These are phyloP conservation scores for Odontothrips loti DNA, from an alignment of 2,888 invertebrate genomes.

Conservation along the genomic window DNA sequence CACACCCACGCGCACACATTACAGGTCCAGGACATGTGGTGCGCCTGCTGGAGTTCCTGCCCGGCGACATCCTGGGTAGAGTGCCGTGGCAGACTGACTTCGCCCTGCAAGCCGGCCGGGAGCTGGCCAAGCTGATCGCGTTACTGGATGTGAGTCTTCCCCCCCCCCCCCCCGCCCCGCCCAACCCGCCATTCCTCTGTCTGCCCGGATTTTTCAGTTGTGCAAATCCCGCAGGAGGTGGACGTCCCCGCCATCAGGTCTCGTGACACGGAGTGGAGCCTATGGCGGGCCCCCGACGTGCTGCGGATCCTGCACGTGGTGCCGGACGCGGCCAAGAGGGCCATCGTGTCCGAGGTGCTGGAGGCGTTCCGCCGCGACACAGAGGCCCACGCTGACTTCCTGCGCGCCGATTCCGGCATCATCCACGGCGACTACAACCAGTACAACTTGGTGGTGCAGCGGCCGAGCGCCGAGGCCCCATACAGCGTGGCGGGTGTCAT, in stretches of 20 bases:
- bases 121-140: background rate
- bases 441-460: background rate
- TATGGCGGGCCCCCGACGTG: background rate
- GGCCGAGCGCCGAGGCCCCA: background rate
- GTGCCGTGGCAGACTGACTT: background rate
- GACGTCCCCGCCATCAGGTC: background rate
- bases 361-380: background rate
- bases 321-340: background rate
- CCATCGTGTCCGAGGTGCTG: background rate
- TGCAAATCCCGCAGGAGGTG: background rate
- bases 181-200: background rate
- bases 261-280: background rate
- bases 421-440: constrained; percentile 19
- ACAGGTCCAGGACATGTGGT: background rate
- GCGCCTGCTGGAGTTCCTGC: background rate
- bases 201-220: too few species aligned
- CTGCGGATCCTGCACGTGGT: background rate
- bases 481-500: background rate
- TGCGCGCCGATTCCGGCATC: background rate
- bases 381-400: background rate
- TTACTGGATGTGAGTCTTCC: background rate
- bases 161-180: background rate
- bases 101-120: background rate
- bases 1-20: background rate
- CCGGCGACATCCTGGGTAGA: background rate